These are phyloP conservation scores for Lasioglossum morio DNA, from an alignment of 2,888 invertebrate species.

Conservation along the genomic window DNA sequence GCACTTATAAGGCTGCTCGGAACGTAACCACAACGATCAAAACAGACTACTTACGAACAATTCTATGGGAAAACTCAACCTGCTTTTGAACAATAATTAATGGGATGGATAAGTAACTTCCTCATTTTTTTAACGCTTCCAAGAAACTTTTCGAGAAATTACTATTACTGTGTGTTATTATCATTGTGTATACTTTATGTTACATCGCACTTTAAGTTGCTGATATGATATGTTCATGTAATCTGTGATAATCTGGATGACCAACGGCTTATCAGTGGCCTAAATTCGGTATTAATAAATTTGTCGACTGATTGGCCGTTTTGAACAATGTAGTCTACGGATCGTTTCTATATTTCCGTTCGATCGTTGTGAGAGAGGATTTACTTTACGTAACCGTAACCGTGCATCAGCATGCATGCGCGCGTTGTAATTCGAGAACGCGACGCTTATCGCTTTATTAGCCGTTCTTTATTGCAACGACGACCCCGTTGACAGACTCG, in stretches of 20 bases:
- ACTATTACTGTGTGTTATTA: no score
- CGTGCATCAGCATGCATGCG: constrained; percentile 55
- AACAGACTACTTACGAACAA: background rate
- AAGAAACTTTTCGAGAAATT: no score
- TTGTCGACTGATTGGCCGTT: background rate
- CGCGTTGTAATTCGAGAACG: constrained; percentile 59
- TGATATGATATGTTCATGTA: background rate
- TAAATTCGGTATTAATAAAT: background rate
- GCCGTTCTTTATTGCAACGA: constrained; percentile 63
- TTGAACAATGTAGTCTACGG: background rate
- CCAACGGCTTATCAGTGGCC: background rate
- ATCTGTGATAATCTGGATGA: background rate
- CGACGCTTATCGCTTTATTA: constrained; percentile 68
- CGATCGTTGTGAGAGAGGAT: constrained; percentile 50
- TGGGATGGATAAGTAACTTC: no score
- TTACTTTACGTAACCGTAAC: constrained; percentile 65
- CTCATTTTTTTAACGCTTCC: no score
- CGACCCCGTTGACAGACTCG: constrained; percentile 53
- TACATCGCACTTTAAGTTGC: no score
- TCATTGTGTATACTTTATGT: no score
- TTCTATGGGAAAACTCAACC: background rate
- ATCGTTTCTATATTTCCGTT: background rate
- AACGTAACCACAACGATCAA: background rate
- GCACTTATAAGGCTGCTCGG: background rate
- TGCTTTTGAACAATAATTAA: no score